These are phyloP conservation scores for Miichthys miiuy DNA, from an alignment of 2,797 vertebrate genomes.

Conservation along the genomic window DNA sequence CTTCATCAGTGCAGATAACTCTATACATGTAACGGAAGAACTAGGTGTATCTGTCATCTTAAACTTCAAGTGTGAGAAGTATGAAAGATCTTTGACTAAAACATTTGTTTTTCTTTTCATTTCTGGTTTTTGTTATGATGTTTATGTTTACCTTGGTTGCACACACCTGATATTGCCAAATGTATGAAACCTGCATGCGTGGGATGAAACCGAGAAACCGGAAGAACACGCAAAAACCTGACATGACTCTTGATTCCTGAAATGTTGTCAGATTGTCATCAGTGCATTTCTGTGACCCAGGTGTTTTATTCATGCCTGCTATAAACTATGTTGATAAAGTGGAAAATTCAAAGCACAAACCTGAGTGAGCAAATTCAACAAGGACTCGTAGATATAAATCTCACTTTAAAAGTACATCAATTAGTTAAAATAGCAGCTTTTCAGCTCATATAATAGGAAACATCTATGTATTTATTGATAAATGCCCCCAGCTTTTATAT, in stretches of 20 bases:
- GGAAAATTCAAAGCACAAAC: constrained; percentile 14
- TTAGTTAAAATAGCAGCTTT: background rate
- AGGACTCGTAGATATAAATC: background rate
- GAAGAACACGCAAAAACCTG: constrained; percentile 5
- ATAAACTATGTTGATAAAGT: background rate
- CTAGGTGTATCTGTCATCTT: background rate
- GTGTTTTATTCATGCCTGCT: constrained; percentile 5
- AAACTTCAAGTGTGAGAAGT: background rate
- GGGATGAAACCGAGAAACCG: constrained; percentile 8
- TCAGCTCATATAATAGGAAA: background rate
- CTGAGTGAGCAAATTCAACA: background rate
- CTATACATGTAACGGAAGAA: background rate
- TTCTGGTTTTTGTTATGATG: background rate
- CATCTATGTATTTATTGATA: background rate
- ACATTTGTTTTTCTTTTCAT: background rate
- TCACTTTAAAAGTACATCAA: background rate
- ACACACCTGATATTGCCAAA: background rate
- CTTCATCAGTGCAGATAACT: background rate
- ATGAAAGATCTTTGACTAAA: background rate
- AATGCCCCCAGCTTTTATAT: background rate
- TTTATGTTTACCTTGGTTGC: background rate
- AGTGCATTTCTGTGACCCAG: background rate
- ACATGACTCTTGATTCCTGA: constrained; percentile 10
- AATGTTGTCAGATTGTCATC: constrained; percentile 1
- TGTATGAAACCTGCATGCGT: no score